These are phyloP conservation scores for Procavia capensis DNA, from an alignment of 2,113 vertebrate genomes.

Conservation along the genomic window DNA sequence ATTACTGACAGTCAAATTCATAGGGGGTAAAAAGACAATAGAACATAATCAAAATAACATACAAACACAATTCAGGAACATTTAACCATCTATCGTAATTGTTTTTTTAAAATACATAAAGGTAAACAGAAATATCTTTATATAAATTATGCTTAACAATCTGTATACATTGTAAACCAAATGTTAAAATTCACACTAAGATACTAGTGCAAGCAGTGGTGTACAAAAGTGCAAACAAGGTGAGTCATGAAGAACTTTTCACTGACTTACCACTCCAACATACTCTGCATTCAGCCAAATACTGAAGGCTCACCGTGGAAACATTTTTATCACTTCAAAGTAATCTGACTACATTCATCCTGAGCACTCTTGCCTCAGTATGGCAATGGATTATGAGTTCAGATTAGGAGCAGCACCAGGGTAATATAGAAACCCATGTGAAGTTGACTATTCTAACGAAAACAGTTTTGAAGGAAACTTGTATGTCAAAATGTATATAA, in stretches of 20 bases:
- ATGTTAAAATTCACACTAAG: conserved; percentile 56
- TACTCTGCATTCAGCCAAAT: background rate
- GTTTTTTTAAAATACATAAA: conserved; percentile 78
- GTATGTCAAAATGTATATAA: background rate
- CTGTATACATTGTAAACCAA: conserved; percentile 76
- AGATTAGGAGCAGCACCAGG: conserved; percentile 20
- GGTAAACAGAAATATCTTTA: conserved; percentile 76
- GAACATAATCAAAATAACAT: conserved; percentile 65
- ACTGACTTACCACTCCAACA: background rate
- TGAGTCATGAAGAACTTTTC: background rate
- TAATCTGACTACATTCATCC: background rate
- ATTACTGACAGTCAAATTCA: conserved; percentile 52
- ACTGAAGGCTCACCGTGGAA: background rate
- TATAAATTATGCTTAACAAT: conserved; percentile 80
- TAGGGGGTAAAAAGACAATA: conserved; percentile 40
- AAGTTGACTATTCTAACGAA: background rate
- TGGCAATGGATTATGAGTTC: background rate
- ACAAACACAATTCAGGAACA: conserved; percentile 69
- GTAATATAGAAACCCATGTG: background rate
- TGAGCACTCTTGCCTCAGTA: background rate
- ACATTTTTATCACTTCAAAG: background rate
- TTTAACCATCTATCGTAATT: conserved; percentile 62
- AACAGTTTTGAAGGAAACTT: background rate
- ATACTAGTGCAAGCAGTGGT: conserved; percentile 71
- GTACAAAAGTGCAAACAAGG: conserved; percentile 72